A percentile compares a stretch with the other conserved stretches of the same genome.
Evolutionary conservation across 2,888 invertebrate species (phyloP).

Genomic region (Drosophila yooni): DNA sequence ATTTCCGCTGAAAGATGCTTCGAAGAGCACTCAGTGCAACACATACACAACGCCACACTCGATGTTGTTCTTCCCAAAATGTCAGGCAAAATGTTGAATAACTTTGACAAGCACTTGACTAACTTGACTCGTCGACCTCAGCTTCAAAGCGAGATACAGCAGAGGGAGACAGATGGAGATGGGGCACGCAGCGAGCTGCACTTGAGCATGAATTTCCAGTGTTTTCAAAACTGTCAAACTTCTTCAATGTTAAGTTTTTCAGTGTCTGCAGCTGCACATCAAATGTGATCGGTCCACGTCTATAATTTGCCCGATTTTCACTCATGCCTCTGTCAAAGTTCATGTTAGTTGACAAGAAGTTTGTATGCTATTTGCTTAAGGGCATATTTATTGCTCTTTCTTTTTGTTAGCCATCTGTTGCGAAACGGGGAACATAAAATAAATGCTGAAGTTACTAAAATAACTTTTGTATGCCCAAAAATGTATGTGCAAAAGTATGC

Average conservation of each 20-base stretch:
- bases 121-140: slow-evolving; percentile 7
- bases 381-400: neutral
- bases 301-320: neutral
- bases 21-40: neutral
- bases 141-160: neutral
- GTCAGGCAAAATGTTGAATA: slow-evolving; percentile 6
- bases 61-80: slow-evolving; percentile 2
- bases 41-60: neutral
- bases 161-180: neutral
- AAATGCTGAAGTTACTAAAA: too few species aligned
- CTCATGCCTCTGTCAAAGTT: neutral
- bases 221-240: slow-evolving; percentile 6
- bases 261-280: neutral
- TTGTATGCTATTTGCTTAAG: neutral
- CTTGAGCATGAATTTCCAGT: neutral
- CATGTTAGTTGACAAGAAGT: neutral
- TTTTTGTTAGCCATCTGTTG: neutral
- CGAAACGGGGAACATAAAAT: neutral
- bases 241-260: slow-evolving; percentile 1
- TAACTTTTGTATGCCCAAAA: too few species aligned
- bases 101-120: slow-evolving; percentile 16
- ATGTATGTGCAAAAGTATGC: neutral
- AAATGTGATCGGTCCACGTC: neutral
- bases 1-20: neutral
- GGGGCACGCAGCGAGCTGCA: neutral